Evolutionary conservation across 1,140 invertebrate species (phyloP), one percentile per base, ranked within the genome.

Genomic region (Stratiolaelaps scimitus): DNA sequence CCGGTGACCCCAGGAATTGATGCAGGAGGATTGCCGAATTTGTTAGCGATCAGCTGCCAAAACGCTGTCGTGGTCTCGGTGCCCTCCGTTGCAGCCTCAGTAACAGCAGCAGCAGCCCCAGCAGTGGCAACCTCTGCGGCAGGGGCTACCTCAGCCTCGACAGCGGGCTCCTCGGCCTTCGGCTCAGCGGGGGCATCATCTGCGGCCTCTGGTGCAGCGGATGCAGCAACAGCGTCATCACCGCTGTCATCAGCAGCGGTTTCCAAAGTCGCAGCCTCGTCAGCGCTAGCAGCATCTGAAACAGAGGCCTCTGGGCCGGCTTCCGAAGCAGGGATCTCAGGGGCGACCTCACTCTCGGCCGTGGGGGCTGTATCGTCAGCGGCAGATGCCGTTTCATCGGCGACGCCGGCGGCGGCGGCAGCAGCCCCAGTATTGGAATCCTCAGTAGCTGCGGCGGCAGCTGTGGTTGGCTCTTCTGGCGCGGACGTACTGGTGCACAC

Each of bases 11-110:
- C 53, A 23, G 53, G 53, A 23, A 60, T 60, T 23, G 15, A 19
- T 29, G 53, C 17, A 10, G 53, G 53, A 20, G 53, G 53, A 15
- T 17, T 15, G 10, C 15, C 34, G 23, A 60, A 60, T 15, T 60
- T 26, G 17, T 60, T 60, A 15, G 23, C 53, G 23, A 60, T 60
- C 13, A 23, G 15, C 53, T 60, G 53, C 53, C 53, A 60, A 23
- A 60, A 60, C 1, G 53, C 53, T 15, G 53, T 60, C 20, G 15
- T 19, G 26, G 53, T 26, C 10, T 60, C 53, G 34, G 10, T 10
- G 23, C 53, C 34, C 26, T 60, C 17, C 15, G 53, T 34, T 1
- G 4, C 53, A 26, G 17, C 15, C 17, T 60, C 23, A 13, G 53
- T 26, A 17, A 15, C 2, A 15, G 53, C 19, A 20, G 19, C 47